Percentiles rank a stretch among this genome's conserved stretches.
phyloP scores from a whole-genome alignment of 2,797 vertebrate species.

The Sebastes paucispinis region DNA sequence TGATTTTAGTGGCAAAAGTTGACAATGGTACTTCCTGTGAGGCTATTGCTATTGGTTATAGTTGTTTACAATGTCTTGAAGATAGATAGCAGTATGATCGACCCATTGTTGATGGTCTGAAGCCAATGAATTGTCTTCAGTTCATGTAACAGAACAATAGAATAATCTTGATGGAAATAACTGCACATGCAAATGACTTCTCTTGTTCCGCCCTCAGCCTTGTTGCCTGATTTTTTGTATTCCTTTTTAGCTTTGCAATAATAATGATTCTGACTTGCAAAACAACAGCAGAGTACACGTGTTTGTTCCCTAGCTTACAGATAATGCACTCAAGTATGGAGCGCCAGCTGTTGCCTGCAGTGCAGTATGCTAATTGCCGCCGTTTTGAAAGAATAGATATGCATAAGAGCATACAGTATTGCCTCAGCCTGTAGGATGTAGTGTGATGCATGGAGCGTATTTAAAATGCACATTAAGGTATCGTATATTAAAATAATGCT shows the following conservation, averaged over 20 bases:
- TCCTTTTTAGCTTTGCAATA: constrained; percentile 64
- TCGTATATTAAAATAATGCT: neutral
- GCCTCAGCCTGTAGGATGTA: constrained; percentile 10
- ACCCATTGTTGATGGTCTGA: constrained; percentile 3
- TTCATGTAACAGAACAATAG: neutral
- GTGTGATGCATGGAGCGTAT: neutral
- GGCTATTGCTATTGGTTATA: neutral
- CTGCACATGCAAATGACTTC: constrained; percentile 40
- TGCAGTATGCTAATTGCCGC: constrained; percentile 70
- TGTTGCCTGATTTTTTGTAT: constrained; percentile 35
- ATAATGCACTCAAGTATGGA: constrained; percentile 66
- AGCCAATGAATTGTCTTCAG: neutral
- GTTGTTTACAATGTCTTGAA: neutral
- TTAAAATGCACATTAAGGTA: constrained; percentile 10
- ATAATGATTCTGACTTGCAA: constrained; percentile 66
- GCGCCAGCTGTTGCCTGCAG: constrained; percentile 71
- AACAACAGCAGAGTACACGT: constrained; percentile 66
- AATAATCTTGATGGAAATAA: constrained; percentile 24
- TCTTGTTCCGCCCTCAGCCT: constrained; percentile 36
- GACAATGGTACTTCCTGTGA: neutral
- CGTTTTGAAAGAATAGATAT: constrained; percentile 54
- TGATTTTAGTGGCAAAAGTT: neutral
- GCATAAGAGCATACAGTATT: constrained; percentile 38
- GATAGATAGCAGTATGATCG: neutral
- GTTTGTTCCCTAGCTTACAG: constrained; percentile 67